These are phyloP conservation scores for Drosophila recens DNA, from an alignment of 2,888 invertebrate species.

Conservation along the genomic window DNA sequence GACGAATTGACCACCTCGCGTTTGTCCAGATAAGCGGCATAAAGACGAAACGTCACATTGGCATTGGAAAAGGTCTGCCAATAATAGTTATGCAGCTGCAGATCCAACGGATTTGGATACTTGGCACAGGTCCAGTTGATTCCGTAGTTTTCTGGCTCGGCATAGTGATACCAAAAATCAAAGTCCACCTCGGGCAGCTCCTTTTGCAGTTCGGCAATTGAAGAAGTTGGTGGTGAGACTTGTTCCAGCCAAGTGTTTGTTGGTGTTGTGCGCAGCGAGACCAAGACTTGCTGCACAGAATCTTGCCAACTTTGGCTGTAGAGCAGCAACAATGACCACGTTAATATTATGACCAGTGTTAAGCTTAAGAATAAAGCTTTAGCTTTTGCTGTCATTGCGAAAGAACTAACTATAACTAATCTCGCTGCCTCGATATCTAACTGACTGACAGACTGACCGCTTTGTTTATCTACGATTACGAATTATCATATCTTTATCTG, in stretches of 20 bases:
- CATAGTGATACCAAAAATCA: conserved; percentile 59
- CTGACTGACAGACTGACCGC: not conserved
- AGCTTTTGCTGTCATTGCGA: not conserved
- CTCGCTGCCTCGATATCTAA: not conserved
- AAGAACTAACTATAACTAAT: conserved; percentile 8
- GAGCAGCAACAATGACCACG: conserved; percentile 32
- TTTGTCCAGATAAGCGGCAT: conserved; percentile 94
- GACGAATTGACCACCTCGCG: conserved; percentile 90
- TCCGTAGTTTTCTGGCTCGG: conserved; percentile 52
- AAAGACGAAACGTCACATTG: conserved; percentile 94
- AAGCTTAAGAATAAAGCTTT: not conserved
- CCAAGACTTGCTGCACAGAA: not conserved
- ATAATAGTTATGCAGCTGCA: conserved; percentile 96
- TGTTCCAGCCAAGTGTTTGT: not conserved
- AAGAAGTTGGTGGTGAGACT: not conserved
- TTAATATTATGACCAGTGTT: conserved; percentile 26
- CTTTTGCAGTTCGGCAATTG: conserved; percentile 41
- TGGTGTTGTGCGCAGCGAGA: not conserved
- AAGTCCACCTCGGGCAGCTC: conserved; percentile 70
- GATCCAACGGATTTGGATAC: conserved; percentile 93
- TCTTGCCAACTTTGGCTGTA: not conserved
- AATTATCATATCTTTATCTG: conserved; percentile 7
- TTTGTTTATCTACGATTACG: conserved; percentile 1
- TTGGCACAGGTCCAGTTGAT: conserved; percentile 88
- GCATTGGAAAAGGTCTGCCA: conserved; percentile 93